These are phyloP conservation scores for Cyclophora albipunctata DNA, from an alignment of 2,888 invertebrate species.

Conservation along the genomic window DNA sequence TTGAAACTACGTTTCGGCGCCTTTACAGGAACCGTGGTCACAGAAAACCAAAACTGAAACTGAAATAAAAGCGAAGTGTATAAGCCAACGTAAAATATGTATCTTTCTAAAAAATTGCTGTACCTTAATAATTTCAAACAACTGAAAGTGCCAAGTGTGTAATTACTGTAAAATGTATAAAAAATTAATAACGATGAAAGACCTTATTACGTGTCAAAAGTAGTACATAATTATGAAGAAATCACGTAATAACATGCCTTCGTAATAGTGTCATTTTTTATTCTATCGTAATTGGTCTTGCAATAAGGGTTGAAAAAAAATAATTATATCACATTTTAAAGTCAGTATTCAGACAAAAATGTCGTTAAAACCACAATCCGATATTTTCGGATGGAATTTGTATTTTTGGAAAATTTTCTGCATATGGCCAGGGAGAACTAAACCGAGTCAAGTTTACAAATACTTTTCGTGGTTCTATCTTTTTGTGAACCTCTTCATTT, in stretches of 20 bases:
- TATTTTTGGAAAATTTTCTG: constrained; percentile 43
- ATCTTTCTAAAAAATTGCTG: no score
- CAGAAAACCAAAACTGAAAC: no score
- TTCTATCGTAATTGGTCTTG: constrained; percentile 15
- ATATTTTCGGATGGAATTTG: constrained; percentile 39
- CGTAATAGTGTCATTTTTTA: constrained; percentile 9
- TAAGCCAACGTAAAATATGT: no score
- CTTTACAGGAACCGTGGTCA: no score
- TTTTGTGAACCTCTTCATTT: constrained; percentile 30
- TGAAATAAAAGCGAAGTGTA: no score
- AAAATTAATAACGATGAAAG: constrained; percentile 6
- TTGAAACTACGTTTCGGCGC: no score
- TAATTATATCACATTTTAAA: not conserved
- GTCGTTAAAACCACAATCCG: constrained; percentile 26
- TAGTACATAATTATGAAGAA: constrained; percentile 4
- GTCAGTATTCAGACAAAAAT: constrained; percentile 1
- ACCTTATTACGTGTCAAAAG: no score
- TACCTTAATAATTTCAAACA: no score
- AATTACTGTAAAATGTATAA: not conserved
- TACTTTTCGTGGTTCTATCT: constrained; percentile 40
- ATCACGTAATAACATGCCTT: constrained; percentile 30
- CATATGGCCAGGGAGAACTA: constrained; percentile 37
- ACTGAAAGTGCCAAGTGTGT: not conserved
- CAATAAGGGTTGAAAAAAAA: constrained; percentile 10
- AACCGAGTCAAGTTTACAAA: constrained; percentile 34